These are phyloP conservation scores for Eupithecia dodoneata DNA, from an alignment of 2,888 invertebrate species.

Conservation along the genomic window DNA sequence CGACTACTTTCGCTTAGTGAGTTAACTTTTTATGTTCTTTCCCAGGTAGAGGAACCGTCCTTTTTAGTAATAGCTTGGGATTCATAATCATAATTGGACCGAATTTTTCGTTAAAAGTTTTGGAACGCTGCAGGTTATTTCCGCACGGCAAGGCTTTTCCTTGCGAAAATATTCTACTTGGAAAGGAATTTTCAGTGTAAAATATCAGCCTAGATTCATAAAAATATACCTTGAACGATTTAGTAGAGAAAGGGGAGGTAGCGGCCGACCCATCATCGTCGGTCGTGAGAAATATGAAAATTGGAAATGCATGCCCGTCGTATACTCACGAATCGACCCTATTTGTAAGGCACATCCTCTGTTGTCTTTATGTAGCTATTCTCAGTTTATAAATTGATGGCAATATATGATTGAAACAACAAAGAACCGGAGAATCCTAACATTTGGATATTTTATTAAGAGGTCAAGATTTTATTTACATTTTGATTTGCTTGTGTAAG, in stretches of 20 bases:
- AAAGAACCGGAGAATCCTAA: constrained; percentile 41
- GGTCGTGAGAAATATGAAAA: constrained; percentile 75
- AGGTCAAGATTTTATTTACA: constrained; percentile 43
- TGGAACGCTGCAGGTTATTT: constrained; percentile 1
- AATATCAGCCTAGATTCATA: constrained; percentile 71
- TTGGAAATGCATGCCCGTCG: constrained; percentile 71
- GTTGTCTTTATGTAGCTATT: constrained; percentile 27
- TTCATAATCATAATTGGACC: constrained; percentile 45
- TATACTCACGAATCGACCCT: constrained; percentile 70
- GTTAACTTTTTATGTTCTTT: constrained; percentile 54
- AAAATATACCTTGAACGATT: constrained; percentile 69
- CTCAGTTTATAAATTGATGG: constrained; percentile 47
- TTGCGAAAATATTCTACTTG: constrained; percentile 4
- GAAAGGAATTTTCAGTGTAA: constrained; percentile 22
- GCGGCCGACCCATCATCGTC: constrained; percentile 57
- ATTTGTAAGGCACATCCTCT: constrained; percentile 61
- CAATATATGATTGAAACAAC: constrained; percentile 53
- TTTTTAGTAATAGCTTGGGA: constrained; percentile 44
- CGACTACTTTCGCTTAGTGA: constrained; percentile 56
- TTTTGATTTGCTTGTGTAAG: constrained; percentile 40
- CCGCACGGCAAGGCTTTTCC: not conserved
- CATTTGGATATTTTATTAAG: constrained; percentile 44
- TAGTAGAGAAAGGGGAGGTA: constrained; percentile 60
- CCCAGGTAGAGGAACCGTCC: constrained; percentile 48
- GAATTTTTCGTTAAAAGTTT: constrained; percentile 38